These are phyloP conservation scores for Drosophila kepulauana DNA, from an alignment of 1,140 invertebrate genomes.

Conservation along the genomic window DNA sequence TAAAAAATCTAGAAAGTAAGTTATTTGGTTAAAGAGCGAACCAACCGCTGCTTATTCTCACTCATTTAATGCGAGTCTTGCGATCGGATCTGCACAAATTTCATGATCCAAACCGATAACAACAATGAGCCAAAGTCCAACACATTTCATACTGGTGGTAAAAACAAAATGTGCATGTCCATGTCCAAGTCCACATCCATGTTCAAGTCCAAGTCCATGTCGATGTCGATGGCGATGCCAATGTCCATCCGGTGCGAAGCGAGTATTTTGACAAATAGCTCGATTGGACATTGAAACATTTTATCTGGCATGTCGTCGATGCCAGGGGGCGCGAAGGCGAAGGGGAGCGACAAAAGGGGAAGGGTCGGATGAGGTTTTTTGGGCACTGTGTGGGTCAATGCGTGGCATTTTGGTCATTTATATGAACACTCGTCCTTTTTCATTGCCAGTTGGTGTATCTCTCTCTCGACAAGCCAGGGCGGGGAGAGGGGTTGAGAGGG, in stretches of 20 bases:
- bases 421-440: slow-evolving; percentile 83
- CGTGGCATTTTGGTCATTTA: slow-evolving; percentile 84
- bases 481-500: not conserved
- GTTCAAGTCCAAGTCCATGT: slow-evolving; percentile 27
- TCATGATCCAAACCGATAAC: not conserved
- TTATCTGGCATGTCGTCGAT: slow-evolving; percentile 82
- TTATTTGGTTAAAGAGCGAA: too few relatives aligned
- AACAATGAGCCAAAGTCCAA: slow-evolving; percentile 2
- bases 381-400: slow-evolving; percentile 73
- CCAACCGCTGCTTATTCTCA: not conserved
- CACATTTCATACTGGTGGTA: slow-evolving; percentile 25
- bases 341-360: not conserved
- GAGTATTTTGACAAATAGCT: slow-evolving; percentile 84
- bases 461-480: not conserved
- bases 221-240: slow-evolving; percentile 19
- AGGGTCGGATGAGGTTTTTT: slow-evolving; percentile 31
- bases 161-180: slow-evolving; percentile 35
- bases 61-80: not conserved
- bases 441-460: slow-evolving; percentile 66
- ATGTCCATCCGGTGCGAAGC: slow-evolving; percentile 66
- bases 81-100: slow-evolving; percentile 11
- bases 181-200: slow-evolving; percentile 46
- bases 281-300: slow-evolving; percentile 85
- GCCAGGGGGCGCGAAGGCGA: slow-evolving; percentile 35
- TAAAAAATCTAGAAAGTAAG: too few relatives aligned